Evolutionary conservation across 92 coral and sea anemone species (phyloP).

Genomic region (Phenganax stokvisi): DNA sequence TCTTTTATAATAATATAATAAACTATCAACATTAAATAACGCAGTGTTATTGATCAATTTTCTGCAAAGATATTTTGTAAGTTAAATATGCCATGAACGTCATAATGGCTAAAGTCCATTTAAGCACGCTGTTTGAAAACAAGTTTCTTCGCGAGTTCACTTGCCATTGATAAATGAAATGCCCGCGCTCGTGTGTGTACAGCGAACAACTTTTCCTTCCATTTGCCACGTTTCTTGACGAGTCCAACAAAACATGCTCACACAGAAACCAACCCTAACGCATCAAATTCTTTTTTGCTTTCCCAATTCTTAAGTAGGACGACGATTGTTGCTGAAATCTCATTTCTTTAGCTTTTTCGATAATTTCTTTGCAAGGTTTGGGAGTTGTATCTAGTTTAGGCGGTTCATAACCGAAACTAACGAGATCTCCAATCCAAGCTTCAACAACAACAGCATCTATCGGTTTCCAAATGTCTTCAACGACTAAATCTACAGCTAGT

Average conservation of each 20-base stretch:
- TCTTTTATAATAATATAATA: no score
- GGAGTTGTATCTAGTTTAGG: slow-evolving; percentile 27
- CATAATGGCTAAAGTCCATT: no score
- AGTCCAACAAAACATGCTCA: neutral
- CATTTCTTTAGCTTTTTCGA: slow-evolving; percentile 44
- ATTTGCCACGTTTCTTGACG: no score
- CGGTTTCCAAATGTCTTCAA: slow-evolving; percentile 32
- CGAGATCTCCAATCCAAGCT: slow-evolving; percentile 33
- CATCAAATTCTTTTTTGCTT: slow-evolving; percentile 1
- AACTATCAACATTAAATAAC: no score
- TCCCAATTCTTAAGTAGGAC: slow-evolving; percentile 68
- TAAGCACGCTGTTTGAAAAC: no score
- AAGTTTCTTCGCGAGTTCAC: no score
- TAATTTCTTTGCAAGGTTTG: slow-evolving; percentile 51
- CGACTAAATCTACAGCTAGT: slow-evolving; percentile 21
- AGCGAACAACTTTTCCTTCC: no score
- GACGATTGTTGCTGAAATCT: slow-evolving; percentile 67
- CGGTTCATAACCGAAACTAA: slow-evolving; percentile 30
- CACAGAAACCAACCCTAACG: neutral
- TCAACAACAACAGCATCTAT: slow-evolving; percentile 28
- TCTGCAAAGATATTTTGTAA: no score
- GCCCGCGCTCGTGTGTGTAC: no score
- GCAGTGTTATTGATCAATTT: no score
- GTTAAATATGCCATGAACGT: no score
- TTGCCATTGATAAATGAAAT: no score